Evolutionary conservation across 2,113 vertebrate genomes (phyloP), one percentile per base, ranked within the genome.

Genomic region (Mirza zaza): DNA sequence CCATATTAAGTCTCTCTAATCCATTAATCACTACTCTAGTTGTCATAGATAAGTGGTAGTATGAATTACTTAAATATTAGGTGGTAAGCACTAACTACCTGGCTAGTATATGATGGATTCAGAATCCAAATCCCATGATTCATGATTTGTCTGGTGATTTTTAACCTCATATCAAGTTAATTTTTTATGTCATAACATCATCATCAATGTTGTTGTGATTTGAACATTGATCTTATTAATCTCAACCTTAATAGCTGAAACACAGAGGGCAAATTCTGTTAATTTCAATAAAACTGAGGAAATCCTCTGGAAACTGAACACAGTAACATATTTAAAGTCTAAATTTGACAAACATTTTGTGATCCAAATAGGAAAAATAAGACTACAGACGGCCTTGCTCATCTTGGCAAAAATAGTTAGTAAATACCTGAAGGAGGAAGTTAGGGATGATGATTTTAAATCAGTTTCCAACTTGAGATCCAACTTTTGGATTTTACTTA

Each of bases 401-500:
- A 50, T 27, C 10, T 23, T 71, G 34, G 87, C 50, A 67, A 15
- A 68, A 81, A 90, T 27, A 86, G 39, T 55, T 80, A 57, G 32
- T 59, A 87, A 18, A 48, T 84, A 83, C 15, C 21, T 57, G 34
- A 90, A 86, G 29, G 85, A 71, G 10, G 21, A 82, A 61, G 20
- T 50, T 5, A 2, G 17, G 25, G 2, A 45, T 45, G 45, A 76
- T 70, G 23, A 67, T 50, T 85, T 90, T 87, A 91, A 96, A 63
- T 94, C 67, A 93, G 63, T 89, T 96, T 91, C n/a, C 75, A 79
- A 92, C 36, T 71, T 84, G 27, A 83, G 11, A 50, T 70, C 87
- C 55, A 59, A 67, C 59, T 86, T 75, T 57, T 95, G 67, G 45
- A 87, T 83, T 75, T 97, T 91, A 57, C 36, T 97, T 71, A n/a